Percentiles rank a stretch among this genome's conserved stretches.
These are phyloP conservation scores for Oscheius sp. DNA, from an alignment of 2,888 invertebrate genomes.

Conservation along the genomic window DNA sequence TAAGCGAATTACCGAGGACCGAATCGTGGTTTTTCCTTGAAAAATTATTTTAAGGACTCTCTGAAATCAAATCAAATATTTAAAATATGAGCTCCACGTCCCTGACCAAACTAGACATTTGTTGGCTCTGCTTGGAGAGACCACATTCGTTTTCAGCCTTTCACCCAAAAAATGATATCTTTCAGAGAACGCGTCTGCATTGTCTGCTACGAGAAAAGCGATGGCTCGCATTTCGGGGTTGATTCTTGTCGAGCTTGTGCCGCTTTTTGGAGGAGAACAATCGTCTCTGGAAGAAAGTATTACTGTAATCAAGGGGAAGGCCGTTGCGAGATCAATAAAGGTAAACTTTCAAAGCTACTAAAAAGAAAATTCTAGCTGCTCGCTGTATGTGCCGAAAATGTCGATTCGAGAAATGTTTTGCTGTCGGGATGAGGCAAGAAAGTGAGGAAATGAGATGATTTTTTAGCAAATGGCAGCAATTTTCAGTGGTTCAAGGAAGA, in stretches of 20 bases:
- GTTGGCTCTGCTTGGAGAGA: too few relatives aligned
- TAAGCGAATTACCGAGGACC: too few relatives aligned
- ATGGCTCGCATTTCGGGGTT: slow-evolving; percentile 18
- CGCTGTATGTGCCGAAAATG: slow-evolving; percentile 17
- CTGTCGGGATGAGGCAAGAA: slow-evolving; percentile 13
- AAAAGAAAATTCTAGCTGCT: not conserved
- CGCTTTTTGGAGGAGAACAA: slow-evolving; percentile 14
- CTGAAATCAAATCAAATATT: too few relatives aligned
- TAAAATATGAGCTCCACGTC: too few relatives aligned
- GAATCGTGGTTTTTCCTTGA: too few relatives aligned
- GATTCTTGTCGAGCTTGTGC: slow-evolving; percentile 16
- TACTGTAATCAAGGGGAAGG: slow-evolving; percentile 21
- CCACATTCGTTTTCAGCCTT: too few relatives aligned
- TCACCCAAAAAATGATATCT: not conserved
- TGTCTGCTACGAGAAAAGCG: slow-evolving; percentile 13
- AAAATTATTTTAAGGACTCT: too few relatives aligned
- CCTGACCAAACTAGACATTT: too few relatives aligned
- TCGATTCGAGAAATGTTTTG: slow-evolving; percentile 5
- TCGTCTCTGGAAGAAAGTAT: slow-evolving; percentile 10
- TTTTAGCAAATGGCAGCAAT: not conserved
- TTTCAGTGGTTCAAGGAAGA: slow-evolving; percentile 13
- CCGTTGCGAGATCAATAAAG: slow-evolving; percentile 1
- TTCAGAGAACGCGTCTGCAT: not conserved
- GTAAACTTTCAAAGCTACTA: not conserved
- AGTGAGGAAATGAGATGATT: not conserved